A percentile compares a stretch with the other conserved stretches of the same genome.
Conservation (phyloP, 2,888 invertebrate species). For the Protodeltote pygarga region DNA sequence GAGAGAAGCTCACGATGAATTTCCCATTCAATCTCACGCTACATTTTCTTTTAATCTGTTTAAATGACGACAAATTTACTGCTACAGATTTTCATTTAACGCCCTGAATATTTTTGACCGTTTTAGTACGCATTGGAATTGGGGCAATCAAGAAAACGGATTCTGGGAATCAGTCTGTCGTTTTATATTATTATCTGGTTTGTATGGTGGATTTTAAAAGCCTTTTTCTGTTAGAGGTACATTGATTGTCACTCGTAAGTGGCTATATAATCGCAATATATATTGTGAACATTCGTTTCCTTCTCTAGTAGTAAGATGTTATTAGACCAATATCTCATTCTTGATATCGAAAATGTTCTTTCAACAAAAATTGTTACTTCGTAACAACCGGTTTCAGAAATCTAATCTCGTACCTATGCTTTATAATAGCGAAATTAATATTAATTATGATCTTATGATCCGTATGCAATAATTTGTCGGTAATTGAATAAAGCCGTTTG, state of each 20-base stretch:
- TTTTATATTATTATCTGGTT: too few species aligned
- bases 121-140: constrained; percentile 45
- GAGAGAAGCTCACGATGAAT: constrained; percentile 74
- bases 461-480: constrained; percentile 9
- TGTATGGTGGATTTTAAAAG: not conserved
- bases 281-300: too few species aligned
- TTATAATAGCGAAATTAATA: too few species aligned
- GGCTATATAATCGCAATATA: too few species aligned
- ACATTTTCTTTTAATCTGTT: constrained; percentile 83
- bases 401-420: constrained; percentile 16
- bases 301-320: too few species aligned
- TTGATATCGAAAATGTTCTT: too few species aligned
- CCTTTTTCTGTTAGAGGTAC: too few species aligned
- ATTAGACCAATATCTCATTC: too few species aligned
- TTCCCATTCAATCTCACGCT: constrained; percentile 81
- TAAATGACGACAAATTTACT: constrained; percentile 83
- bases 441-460: constrained; percentile 16
- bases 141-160: constrained; percentile 11
- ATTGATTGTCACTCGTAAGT: too few species aligned
- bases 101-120: constrained; percentile 59
- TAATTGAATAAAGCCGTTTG: constrained; percentile 22
- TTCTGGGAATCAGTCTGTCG: too few species aligned
- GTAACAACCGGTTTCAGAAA: constrained; percentile 38
- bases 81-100: constrained; percentile 77
- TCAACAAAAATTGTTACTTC: too few species aligned